Evolutionary conservation across 2,888 invertebrate genomes (phyloP), one percentile per base, ranked within the genome.

Genomic region (Dicycla oo): DNA sequence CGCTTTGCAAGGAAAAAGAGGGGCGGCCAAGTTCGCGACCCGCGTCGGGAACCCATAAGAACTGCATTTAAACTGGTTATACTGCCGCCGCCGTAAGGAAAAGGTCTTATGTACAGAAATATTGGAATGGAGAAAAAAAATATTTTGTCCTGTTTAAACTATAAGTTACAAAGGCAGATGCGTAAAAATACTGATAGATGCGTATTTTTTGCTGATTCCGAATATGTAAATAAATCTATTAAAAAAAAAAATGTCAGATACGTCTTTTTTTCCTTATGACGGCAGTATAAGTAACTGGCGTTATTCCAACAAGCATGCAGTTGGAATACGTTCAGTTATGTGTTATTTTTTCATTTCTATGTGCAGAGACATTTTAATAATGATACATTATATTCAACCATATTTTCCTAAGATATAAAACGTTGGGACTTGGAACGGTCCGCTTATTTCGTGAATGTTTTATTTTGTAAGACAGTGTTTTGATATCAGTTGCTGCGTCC

Each of bases 271-370:
- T n/a, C n/a, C n/a, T n/a, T n/a, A n/a, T n/a, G n/a, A n/a, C n/a
- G n/a, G n/a, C n/a, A n/a, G n/a, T n/a, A n/a, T 76, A 85, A 81
- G 84, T 77, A 76, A 86, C 86, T 85, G 86, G 85, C 85, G n/a
- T 64, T 66, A 73, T 76, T 84, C 85, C 85, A 85, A 81, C 78
- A 76, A 76, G 75, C 80, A 77, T 76, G 62, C 76, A 80, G 71
- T 80, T 80, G 78, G 84, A 80, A 81, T 80, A 74, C 72, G 78
- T 69, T 82, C 75, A 73, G 73, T 71, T 73, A 68, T 81, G 64
- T 80, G 73, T 82, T 80, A 73, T 76, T 81, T 83, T 85, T 83
- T 84, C 54, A 78, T 84, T 85, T 83, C 73, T 85, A 83, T 84
- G 68, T 81, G 73, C 80, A 49, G 64, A 69, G 69, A 83, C 81